These are phyloP conservation scores for Pseudomyrmex cubaensis DNA, from an alignment of 1,140 invertebrate species.

Conservation along the genomic window DNA sequence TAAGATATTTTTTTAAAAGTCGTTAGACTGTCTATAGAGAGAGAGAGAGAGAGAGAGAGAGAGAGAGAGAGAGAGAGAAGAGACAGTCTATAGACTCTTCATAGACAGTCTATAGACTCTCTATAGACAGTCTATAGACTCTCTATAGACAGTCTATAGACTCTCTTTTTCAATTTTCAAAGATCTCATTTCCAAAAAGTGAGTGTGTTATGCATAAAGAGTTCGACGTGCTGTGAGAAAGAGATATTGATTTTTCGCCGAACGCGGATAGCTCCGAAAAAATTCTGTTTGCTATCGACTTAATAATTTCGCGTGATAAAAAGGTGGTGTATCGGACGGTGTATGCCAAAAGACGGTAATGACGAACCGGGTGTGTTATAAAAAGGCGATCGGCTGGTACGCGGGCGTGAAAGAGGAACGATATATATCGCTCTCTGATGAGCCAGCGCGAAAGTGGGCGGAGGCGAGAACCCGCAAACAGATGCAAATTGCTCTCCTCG, in stretches of 20 bases:
- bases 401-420: conserved; percentile 67
- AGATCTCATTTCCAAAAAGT: background rate
- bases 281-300: conserved; percentile 16
- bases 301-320: conserved; percentile 37
- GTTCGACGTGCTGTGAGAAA: background rate
- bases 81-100: too few relatives aligned
- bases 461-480: conserved; percentile 66
- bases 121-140: too few relatives aligned
- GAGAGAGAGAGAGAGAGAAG: too few relatives aligned
- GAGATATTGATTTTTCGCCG: conserved; percentile 10
- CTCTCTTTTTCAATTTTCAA: background rate
- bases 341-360: conserved; percentile 35
- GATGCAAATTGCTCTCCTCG: conserved; percentile 68
- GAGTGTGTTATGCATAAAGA: background rate
- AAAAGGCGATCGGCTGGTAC: conserved; percentile 45
- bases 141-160: too few relatives aligned
- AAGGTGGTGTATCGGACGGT: conserved; percentile 46
- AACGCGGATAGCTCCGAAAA: conserved; percentile 1
- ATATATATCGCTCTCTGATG: conserved; percentile 67
- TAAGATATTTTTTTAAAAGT: background rate
- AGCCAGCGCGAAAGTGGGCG: conserved; percentile 68
- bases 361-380: conserved; percentile 47
- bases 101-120: too few relatives aligned
- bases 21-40: too few relatives aligned
- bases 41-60: too few relatives aligned